A percentile compares a stretch with the other conserved stretches of the same genome.
Conservation (phyloP, 2,797 vertebrate genomes). For the Hydrophis major region DNA sequence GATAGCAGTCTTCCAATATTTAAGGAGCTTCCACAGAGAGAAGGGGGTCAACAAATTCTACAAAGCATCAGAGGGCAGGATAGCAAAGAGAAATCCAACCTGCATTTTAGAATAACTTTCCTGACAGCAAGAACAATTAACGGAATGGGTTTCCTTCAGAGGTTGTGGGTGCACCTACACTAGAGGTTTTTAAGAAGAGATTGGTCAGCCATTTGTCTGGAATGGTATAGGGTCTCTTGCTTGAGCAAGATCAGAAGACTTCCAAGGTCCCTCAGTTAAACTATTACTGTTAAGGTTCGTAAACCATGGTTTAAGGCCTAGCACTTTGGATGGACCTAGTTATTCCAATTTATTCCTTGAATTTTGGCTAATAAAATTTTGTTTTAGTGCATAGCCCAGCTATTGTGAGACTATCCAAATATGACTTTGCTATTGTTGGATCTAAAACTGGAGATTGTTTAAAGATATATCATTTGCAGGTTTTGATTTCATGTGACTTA, state of each 20-base stretch:
- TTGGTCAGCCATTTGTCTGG: background rate
- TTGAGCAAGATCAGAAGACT: background rate
- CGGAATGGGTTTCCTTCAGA: background rate
- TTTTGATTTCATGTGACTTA: background rate
- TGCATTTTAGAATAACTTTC: background rate
- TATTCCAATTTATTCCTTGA: background rate
- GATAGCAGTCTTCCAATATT: background rate
- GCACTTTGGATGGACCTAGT: background rate
- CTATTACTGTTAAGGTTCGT: background rate
- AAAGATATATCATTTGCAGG: background rate
- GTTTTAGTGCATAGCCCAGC: background rate
- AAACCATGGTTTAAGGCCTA: background rate
- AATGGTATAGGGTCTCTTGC: background rate
- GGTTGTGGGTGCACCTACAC: background rate
- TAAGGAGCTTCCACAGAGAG: background rate
- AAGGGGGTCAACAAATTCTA: background rate
- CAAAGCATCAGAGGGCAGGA: background rate
- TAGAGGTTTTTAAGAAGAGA: background rate
- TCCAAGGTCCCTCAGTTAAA: background rate
- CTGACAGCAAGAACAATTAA: background rate
- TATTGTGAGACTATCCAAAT: background rate
- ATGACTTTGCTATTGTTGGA: background rate
- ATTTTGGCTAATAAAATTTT: background rate
- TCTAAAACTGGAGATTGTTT: background rate
- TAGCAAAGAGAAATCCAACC: background rate